Conservation (phyloP, 2,113 vertebrate species). For the Nanorana parkeri region DNA sequence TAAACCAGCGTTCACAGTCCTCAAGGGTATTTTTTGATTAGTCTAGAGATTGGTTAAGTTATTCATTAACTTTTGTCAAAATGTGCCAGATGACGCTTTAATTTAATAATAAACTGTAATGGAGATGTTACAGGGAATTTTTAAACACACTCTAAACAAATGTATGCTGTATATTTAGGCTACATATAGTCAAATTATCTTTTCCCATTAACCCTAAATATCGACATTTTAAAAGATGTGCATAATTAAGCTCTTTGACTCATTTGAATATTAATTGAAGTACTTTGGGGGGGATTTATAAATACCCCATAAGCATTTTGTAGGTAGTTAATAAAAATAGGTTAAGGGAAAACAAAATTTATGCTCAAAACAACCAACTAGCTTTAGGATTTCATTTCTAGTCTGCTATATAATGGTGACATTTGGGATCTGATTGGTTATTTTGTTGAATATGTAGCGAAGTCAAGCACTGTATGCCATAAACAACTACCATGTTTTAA, state of each 20-base stretch:
- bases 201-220: neutral
- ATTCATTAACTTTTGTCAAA: slow-evolving; percentile 57
- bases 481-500: too few relatives aligned
- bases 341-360: too few relatives aligned
- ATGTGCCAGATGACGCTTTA: slow-evolving; percentile 54
- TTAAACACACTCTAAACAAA: slow-evolving; percentile 2
- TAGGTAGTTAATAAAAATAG: too few relatives aligned
- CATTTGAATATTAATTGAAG: too few relatives aligned
- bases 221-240: neutral
- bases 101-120: slow-evolving; percentile 54
- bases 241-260: neutral
- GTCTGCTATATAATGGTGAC: too few relatives aligned
- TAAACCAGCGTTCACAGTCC: slow-evolving; percentile 49
- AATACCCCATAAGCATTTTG: too few relatives aligned
- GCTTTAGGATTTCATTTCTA: too few relatives aligned
- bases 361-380: too few relatives aligned
- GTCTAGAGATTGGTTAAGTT: slow-evolving; percentile 56
- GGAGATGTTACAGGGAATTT: slow-evolving; percentile 25
- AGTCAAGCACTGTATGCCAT: too few relatives aligned
- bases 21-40: slow-evolving; percentile 55
- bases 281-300: too few relatives aligned
- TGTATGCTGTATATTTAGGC: neutral
- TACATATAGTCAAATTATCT: neutral
- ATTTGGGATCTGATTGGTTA: too few relatives aligned
- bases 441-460: too few relatives aligned